Base-by-base conservation (phyloP, 53 echinoderm and acorn worm genomes). In the Apostichopus leukothele region DNA sequence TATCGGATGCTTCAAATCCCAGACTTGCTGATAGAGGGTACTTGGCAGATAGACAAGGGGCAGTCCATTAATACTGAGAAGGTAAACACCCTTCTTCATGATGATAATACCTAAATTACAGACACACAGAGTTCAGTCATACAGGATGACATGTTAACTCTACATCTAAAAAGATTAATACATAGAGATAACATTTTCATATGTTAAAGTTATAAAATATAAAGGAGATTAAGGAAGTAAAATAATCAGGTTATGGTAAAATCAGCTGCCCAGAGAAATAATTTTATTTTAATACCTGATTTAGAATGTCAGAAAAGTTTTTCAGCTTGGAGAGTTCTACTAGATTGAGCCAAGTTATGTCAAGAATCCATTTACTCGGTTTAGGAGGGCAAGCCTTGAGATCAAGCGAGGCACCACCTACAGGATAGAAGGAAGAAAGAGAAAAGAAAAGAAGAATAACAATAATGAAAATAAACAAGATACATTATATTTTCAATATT, bases 301-400 rank as follows among this genome's bases (percentile, higher is more conserved):
- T 96, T 12, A 96, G 89, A 60, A 99, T 84, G 73, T 99, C 99
- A 18, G 91, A 88, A 91, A 99, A 99, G 89, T 98, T 93, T 54
- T 96, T 99, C 19, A 96, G 91, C 84, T 99, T 99, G 89, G 93
- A 89, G 11, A 96, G 91, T 89, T 99, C 99, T 77, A 99, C 99
- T 88, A 99, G 85, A 91, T 99, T 99, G 52, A 99, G 93, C 99
- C 99, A 99, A n/a, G 99, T 99, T 88, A 99, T 94, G 84, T 99
- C 99, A 13, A 96, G 91, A 84, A 99, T 96, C 99, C 99, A 99
- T 86, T 94, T 99, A 77, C 92, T 87, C n/a, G 94, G 91, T 77
- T 99, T 99, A 18, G 99, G 96, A 67, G 94, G 95, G 57, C 95
- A 94, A 75, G 92, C 93, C 60, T 99, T 99, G 26, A 99, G 90